phyloP scores from a whole-genome alignment of 2,113 vertebrate species.

The Corydoras sp. region DNA sequence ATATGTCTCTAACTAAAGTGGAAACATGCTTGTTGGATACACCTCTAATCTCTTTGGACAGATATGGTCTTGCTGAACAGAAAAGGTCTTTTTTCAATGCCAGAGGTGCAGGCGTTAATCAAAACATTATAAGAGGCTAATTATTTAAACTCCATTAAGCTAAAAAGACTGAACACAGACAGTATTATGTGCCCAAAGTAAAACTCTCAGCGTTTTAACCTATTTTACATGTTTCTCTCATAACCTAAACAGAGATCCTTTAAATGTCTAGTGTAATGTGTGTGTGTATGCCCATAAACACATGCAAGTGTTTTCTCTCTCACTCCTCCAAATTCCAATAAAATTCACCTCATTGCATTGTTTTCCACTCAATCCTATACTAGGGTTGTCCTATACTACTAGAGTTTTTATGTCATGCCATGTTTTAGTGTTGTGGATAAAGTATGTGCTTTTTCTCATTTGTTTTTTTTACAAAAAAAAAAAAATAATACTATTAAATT shows the following conservation, averaged over 20 bases:
- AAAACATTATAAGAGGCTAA: slow-evolving; percentile 36
- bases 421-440: no score
- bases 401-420: no score
- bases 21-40: slow-evolving; percentile 23
- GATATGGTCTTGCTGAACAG: slow-evolving; percentile 26
- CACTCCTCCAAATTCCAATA: slow-evolving; percentile 3
- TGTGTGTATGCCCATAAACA: slow-evolving; percentile 7
- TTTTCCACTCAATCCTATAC: neutral
- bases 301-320: neutral
- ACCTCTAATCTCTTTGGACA: slow-evolving; percentile 39
- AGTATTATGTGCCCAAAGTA: slow-evolving; percentile 29
- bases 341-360: slow-evolving; percentile 1
- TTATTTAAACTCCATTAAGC: slow-evolving; percentile 28
- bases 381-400: no score
- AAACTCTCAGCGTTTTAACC: no score
- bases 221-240: no score
- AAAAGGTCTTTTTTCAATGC: slow-evolving; percentile 24
- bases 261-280: no score
- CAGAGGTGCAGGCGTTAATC: slow-evolving; percentile 34
- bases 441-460: no score
- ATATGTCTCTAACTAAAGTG: slow-evolving; percentile 23
- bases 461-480: no score
- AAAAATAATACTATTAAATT: no score
- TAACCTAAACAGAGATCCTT: no score
- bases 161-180: slow-evolving; percentile 19